Percentiles rank a stretch among this genome's conserved stretches.
Conservation (phyloP, 2,888 invertebrate species). For the Polylopha cassiicola region DNA sequence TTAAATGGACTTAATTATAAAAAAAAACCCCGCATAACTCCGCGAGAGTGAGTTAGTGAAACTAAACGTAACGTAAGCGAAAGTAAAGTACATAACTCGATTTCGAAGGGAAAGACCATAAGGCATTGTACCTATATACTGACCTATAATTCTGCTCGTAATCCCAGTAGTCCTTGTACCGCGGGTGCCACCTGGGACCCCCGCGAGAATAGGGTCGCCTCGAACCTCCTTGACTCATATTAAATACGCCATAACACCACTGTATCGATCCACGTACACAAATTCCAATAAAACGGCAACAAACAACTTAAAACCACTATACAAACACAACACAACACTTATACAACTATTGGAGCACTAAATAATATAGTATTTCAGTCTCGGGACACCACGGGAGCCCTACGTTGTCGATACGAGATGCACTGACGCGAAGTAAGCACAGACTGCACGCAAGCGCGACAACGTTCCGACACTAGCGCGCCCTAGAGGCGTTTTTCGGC, state of each 20-base stretch:
- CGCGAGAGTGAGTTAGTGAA: too few relatives aligned
- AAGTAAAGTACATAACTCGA: too few relatives aligned
- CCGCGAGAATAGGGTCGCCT: constrained; percentile 69
- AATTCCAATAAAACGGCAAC: constrained; percentile 34
- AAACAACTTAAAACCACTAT: constrained; percentile 31
- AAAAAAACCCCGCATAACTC: too few relatives aligned
- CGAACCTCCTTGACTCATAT: constrained; percentile 71
- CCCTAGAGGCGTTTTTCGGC: constrained; percentile 35
- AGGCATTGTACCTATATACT: constrained; percentile 3
- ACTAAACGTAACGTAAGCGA: constrained; percentile 16
- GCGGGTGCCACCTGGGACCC: constrained; percentile 71
- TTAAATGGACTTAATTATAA: too few relatives aligned
- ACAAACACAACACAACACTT: constrained; percentile 47
- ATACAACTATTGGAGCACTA: constrained; percentile 42
- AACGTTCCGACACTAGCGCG: constrained; percentile 43
- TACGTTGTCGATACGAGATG: constrained; percentile 49
- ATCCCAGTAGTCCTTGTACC: constrained; percentile 74
- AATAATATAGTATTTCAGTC: constrained; percentile 27
- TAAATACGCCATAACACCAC: constrained; percentile 53
- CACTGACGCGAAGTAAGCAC: constrained; percentile 59
- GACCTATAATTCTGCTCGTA: constrained; percentile 72
- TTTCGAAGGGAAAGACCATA: too few relatives aligned
- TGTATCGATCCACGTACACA: constrained; percentile 59
- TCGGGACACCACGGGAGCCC: constrained; percentile 42
- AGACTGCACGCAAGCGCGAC: constrained; percentile 52